Evolutionary conservation across 2,797 vertebrate genomes (phyloP).

Genomic region (Pristis pectinata): DNA sequence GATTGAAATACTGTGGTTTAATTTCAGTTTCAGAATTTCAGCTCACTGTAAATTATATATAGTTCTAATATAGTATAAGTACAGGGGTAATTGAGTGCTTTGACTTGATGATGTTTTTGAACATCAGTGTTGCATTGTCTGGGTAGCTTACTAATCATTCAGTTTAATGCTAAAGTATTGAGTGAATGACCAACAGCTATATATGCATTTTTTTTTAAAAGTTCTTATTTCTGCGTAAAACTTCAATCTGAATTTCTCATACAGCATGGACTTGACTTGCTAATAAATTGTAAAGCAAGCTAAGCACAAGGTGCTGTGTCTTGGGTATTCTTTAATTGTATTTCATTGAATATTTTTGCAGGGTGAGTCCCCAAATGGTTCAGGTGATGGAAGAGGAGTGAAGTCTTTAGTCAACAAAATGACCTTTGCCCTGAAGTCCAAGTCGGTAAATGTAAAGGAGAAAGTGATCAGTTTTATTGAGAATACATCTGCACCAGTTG

Average conservation of each 20-base stretch:
- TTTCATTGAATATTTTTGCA: conserved; percentile 43
- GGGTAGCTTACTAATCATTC: background rate
- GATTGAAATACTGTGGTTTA: background rate
- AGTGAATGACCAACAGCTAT: background rate
- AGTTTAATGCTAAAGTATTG: background rate
- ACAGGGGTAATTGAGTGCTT: background rate
- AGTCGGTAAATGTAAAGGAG: conserved; percentile 94
- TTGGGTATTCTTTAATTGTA: background rate
- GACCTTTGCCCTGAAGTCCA: conserved; percentile 95
- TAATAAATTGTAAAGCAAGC: background rate
- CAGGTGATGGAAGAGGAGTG: conserved; percentile 84
- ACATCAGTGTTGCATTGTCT: background rate
- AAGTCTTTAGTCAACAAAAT: conserved; percentile 98
- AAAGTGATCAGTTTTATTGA: conserved; percentile 99
- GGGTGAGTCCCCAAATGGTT: conserved; percentile 69
- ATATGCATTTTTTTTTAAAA: background rate
- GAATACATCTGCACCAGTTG: conserved; percentile 93
- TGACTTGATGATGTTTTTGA: background rate
- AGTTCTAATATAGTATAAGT: background rate
- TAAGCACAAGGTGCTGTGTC: background rate
- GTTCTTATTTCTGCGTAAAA: background rate
- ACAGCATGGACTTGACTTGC: background rate
- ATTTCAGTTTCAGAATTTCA: background rate
- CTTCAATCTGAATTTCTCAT: background rate
- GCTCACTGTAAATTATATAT: background rate